A percentile compares a stretch with the other conserved stretches of the same genome.
phyloP scores from a whole-genome alignment of 2,888 invertebrate species.

The Rhaphigaster nebulosa region DNA sequence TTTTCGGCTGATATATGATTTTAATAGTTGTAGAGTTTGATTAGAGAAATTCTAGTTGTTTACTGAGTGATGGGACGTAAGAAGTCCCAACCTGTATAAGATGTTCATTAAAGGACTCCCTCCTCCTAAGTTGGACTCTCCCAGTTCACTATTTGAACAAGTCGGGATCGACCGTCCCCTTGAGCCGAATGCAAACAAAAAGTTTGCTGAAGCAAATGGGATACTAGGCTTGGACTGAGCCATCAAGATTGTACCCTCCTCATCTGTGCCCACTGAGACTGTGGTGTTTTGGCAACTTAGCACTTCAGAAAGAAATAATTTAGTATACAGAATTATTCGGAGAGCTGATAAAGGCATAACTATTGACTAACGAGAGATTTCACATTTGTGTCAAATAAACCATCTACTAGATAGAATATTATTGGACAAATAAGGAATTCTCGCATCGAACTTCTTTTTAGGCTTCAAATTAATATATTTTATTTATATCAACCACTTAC shows the following conservation, averaged over 20 bases:
- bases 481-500: no score
- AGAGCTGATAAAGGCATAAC: neutral
- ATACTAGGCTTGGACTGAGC: neutral
- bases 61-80: neutral
- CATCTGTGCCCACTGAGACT: neutral
- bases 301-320: neutral
- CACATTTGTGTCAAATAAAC: neutral
- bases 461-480: no score
- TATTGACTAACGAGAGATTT: no score
- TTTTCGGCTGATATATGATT: neutral
- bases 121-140: neutral
- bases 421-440: neutral
- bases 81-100: neutral
- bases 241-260: neutral
- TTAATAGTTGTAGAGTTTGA: neutral
- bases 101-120: neutral
- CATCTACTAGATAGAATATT: no score
- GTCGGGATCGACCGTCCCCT: neutral
- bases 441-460: neutral
- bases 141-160: conserved; percentile 30
- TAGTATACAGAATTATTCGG: neutral
- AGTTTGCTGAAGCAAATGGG: conserved; percentile 11
- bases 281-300: neutral
- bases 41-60: neutral
- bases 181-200: conserved; percentile 11